Base-by-base conservation (phyloP, 2,888 invertebrate genomes). In the Tipula vernalis region DNA sequence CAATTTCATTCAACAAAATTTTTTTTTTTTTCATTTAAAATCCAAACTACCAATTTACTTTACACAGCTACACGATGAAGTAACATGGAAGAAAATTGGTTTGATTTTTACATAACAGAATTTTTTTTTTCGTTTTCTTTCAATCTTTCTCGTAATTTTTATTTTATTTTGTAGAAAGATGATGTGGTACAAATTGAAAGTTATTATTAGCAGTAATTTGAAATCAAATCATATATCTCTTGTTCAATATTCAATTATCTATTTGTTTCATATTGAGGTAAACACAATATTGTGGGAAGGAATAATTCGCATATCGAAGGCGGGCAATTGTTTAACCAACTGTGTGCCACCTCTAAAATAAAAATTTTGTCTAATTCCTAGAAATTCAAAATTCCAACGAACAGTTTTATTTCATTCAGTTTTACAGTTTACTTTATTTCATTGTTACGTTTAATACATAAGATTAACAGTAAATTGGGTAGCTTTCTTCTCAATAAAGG, bases 161-260 rank as follows among this genome's bases (percentile, higher is more conserved):
- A 13, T 41, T 44, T 44, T 44, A 44, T 44, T 12, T 51, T 71
- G 71, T 71, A 71, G 71, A 71, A 71, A 71, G 71, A 71, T 71
- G 71, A 71, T 71, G 71, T 71, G 71, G 71, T 71, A 71, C 71
- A 71, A 71, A 71, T 71, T 71, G 71, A 71, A 71, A 71, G 71
- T 71, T 71, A 71, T 71, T 71, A 71, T 71, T 71, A 71, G 28
- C 71, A 71, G 71, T 71, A 71, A 71, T 71, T 71, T 71, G 13
- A 71, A 71, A 71, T 71, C 18, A 71, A 71, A 71, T 71, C 71
- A 71, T 71, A 71, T 28, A 71, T 71, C 71, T 71, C 71, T 12
- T 10, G 28, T 71, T 28, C 28, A 71, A 71, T 6, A 71, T 28
- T 18, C 71, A 71, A 71, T 71, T 71, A 71, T 71, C 3, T 28